Base-by-base conservation (phyloP, 2,888 invertebrate genomes). In the Biston stratarius region DNA sequence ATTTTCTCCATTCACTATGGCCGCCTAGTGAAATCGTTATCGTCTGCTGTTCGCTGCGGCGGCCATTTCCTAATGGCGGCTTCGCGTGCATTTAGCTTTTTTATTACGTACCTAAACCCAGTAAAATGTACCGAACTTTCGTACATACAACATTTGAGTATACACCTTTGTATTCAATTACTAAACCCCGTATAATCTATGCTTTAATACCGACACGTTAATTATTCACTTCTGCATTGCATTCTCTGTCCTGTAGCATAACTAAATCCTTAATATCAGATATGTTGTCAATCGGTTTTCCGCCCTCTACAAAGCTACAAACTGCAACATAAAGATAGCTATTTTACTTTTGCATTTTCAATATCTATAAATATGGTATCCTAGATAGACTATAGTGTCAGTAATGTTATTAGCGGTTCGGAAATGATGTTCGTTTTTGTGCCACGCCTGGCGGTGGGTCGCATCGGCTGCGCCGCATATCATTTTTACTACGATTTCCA, bases 31-130 rank as follows among this genome's bases (percentile, higher is more conserved):
- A 84, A 92, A 91, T 90, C 89, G 91, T 90, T 92, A 91, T 91
- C 87, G 88, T 88, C 85, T 85, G 84, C 83, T 82, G 67, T 68
- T 64, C 67, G 83, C 79, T 86, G 87, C 81, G 84, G 87, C 86
- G 84, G 89, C 91, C 89, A 89, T 91, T 91, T 87, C 87, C 89
- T 93, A 92, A 93, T 93, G 89, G 90, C 86, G 81, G 84, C 81
- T 86, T 93, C 86, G 92, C 92, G 92, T 93, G 92, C 88, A 87
- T 87, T 87, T 86, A 84, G 81, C 82, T 85, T 88, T 86, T 88
- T 85, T 87, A 85, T 86, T 85, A 83, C 82, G 73, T 82, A 80
- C 76, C 81, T 77, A 81, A n/a, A 74, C 76, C 73, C 73, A 74
- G 72, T 77, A 76, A 76, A 78, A 79, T 78, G 76, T 77, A 74